These are phyloP conservation scores for Globicephala melas DNA, from an alignment of 2,113 vertebrate genomes.

Conservation along the genomic window DNA sequence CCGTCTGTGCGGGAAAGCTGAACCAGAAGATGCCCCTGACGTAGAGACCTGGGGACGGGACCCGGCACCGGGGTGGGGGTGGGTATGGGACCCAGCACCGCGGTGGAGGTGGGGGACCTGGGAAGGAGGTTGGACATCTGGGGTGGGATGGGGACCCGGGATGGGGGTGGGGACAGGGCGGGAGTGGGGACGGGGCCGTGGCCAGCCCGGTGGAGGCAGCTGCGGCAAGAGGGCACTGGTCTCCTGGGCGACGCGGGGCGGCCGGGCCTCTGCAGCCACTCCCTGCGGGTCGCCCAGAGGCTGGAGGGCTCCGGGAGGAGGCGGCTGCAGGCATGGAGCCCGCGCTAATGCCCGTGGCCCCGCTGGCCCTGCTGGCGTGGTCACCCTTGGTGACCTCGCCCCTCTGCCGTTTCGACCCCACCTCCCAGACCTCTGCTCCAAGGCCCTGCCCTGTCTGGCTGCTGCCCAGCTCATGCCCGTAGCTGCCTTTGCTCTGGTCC, in stretches of 20 bases:
- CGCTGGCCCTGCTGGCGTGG: neutral
- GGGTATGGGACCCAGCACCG: rapidly evolving
- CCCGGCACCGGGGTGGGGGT: too few species aligned
- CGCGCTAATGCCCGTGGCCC: neutral
- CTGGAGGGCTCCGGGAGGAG: rapidly evolving
- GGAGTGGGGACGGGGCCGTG: neutral
- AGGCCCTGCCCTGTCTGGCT: neutral
- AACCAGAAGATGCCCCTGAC: too few species aligned
- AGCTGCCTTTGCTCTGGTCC: too few species aligned
- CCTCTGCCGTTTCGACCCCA: neutral
- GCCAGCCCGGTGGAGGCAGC: rapidly evolving
- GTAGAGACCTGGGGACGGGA: neutral
- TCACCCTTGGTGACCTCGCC: neutral
- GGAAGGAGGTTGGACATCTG: neutral
- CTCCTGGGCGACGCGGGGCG: rapidly evolving
- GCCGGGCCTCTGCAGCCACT: neutral
- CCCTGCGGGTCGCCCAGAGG: neutral
- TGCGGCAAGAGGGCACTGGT: rapidly evolving
- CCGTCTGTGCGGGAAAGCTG: too few species aligned
- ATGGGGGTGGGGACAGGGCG: rapidly evolving
- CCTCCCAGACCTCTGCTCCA: neutral
- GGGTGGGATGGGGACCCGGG: rapidly evolving
- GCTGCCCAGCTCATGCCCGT: too few species aligned
- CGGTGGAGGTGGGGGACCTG: neutral
- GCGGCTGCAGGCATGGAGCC: neutral